Evolutionary conservation across 1,140 invertebrate genomes (phyloP).

Genomic region (Saxidomus purpurata): DNA sequence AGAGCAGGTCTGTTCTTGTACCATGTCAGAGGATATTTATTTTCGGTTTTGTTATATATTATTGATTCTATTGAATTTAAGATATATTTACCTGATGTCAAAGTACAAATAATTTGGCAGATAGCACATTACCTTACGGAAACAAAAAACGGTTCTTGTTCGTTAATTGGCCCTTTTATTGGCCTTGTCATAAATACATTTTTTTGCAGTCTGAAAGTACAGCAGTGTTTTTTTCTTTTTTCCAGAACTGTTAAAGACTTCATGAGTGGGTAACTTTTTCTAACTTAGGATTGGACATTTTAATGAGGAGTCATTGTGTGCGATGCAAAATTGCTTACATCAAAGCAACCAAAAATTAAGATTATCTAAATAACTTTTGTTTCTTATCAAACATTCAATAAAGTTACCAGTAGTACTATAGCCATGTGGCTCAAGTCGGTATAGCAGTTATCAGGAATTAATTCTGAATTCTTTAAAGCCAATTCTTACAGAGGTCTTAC

Average conservation of each 20-base stretch:
- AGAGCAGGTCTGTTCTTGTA: slow-evolving; percentile 51
- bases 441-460: not conserved
- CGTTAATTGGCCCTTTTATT: slow-evolving; percentile 52
- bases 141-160: not conserved
- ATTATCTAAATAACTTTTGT: not conserved
- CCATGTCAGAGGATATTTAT: slow-evolving; percentile 49
- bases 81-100: slow-evolving; percentile 61
- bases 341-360: not conserved
- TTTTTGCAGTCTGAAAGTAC: slow-evolving; percentile 40
- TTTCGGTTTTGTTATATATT: slow-evolving; percentile 69
- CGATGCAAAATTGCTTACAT: too few relatives aligned
- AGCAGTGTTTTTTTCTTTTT: slow-evolving; percentile 10
- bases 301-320: too few relatives aligned
- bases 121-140: not conserved
- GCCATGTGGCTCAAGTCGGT: slow-evolving; percentile 19
- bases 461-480: not conserved
- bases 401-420: not conserved
- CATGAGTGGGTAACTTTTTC: not conserved
- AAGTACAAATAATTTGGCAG: slow-evolving; percentile 42
- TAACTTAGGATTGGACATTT: slow-evolving; percentile 30
- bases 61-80: slow-evolving; percentile 66
- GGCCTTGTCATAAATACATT: too few relatives aligned
- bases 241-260: too few relatives aligned
- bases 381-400: too few relatives aligned
- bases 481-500: slow-evolving; percentile 39